Percentiles rank a stretch among this genome's conserved stretches.
These are phyloP conservation scores for Otus sunia DNA, from an alignment of 2,113 vertebrate species.

Conservation along the genomic window DNA sequence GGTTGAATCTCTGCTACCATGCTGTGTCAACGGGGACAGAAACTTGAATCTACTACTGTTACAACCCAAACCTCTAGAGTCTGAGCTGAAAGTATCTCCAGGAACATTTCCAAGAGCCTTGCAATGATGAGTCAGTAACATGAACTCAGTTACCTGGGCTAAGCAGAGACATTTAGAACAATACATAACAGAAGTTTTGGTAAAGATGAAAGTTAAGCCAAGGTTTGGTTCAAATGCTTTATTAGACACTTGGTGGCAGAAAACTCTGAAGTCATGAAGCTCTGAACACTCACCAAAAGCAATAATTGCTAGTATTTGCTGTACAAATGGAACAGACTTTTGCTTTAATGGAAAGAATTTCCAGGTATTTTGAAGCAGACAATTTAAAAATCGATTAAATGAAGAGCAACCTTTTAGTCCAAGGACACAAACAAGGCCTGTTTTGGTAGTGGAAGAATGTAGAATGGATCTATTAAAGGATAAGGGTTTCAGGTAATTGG, in stretches of 20 bases:
- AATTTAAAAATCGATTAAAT: slow-evolving; percentile 25
- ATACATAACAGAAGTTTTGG: neutral
- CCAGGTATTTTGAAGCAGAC: slow-evolving; percentile 47
- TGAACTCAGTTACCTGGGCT: neutral
- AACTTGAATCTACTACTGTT: neutral
- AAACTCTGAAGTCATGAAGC: neutral
- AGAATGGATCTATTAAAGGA: neutral
- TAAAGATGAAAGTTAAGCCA: neutral
- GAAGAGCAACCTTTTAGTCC: neutral
- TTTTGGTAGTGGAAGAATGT: neutral
- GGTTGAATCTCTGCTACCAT: neutral
- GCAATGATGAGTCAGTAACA: neutral
- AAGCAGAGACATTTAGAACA: neutral
- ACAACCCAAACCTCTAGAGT: neutral
- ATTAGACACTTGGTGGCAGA: neutral
- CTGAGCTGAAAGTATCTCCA: neutral
- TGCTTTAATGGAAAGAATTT: slow-evolving; percentile 25
- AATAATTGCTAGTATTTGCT: neutral
- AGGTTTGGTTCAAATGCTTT: neutral
- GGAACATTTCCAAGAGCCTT: neutral
- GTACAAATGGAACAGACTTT: neutral
- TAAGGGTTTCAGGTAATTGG: neutral
- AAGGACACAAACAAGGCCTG: neutral
- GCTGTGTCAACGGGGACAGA: neutral
- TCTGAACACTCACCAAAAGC: neutral